Percentiles rank a stretch among this genome's conserved stretches.
phyloP scores from a whole-genome alignment of 2,113 vertebrate genomes.

The Willisornis vidua region DNA sequence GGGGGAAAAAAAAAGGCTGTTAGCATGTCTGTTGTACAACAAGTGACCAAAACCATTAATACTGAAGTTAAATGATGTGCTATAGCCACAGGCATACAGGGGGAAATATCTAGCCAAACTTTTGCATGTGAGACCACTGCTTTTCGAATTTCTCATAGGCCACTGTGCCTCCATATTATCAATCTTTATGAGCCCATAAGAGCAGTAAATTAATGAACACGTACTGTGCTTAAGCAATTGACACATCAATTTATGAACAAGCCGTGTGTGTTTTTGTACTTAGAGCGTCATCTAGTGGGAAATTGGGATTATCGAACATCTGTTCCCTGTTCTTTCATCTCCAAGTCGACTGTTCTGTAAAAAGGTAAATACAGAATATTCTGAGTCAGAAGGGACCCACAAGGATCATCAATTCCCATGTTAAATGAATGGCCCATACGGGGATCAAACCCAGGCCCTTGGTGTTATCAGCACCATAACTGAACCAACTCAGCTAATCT shows the following conservation, averaged over 20 bases:
- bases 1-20: neutral
- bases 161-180: neutral
- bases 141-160: neutral
- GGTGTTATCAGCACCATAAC: neutral
- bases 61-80: neutral
- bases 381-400: neutral
- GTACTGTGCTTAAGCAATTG: neutral
- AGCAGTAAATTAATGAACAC: neutral
- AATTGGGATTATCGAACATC: neutral
- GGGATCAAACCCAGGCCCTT: neutral
- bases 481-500: neutral
- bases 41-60: neutral
- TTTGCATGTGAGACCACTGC: neutral
- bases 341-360: neutral
- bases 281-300: constrained; percentile 75
- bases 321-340: neutral
- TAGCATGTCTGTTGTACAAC: neutral
- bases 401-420: neutral
- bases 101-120: neutral
- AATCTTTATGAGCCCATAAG: neutral
- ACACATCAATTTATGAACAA: neutral
- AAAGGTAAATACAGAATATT: neutral
- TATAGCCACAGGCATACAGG: neutral
- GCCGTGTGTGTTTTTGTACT: constrained; percentile 28
- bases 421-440: neutral